Evolutionary conservation across 2,888 invertebrate species (phyloP).

Genomic region (Fabriciana adippe): DNA sequence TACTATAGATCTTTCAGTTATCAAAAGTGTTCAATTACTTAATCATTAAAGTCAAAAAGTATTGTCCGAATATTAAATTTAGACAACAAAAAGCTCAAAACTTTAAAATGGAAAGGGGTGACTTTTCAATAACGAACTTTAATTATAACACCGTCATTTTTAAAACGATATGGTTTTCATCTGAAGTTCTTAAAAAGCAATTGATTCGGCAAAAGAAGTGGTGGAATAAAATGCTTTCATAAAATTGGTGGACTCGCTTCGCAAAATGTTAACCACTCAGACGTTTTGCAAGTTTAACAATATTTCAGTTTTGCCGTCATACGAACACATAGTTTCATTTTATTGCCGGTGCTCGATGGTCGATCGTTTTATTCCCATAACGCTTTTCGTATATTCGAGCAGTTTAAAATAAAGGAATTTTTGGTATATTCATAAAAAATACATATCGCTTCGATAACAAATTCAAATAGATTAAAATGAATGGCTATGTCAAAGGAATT

Average conservation of each 20-base stretch:
- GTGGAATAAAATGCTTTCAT: constrained; percentile 43
- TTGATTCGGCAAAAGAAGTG: constrained; percentile 28
- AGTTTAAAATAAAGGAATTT: constrained; percentile 44
- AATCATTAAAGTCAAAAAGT: background rate
- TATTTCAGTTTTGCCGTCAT: constrained; percentile 65
- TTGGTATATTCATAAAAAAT: constrained; percentile 23
- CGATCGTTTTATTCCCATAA: constrained; percentile 62
- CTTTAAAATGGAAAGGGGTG: constrained; percentile 12
- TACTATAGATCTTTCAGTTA: too few species aligned
- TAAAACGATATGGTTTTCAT: constrained; percentile 13
- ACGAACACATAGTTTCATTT: constrained; percentile 60
- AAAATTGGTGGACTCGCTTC: constrained; percentile 48
- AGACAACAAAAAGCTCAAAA: background rate
- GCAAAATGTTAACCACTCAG: constrained; percentile 52
- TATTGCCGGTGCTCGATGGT: constrained; percentile 60
- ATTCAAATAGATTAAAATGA: constrained; percentile 26
- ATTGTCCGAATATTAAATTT: background rate
- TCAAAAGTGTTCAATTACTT: too few species aligned
- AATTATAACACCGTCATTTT: constrained; percentile 15
- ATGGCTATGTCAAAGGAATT: constrained; percentile 18
- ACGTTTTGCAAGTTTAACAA: constrained; percentile 75
- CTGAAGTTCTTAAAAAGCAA: constrained; percentile 24
- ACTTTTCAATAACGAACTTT: constrained; percentile 17
- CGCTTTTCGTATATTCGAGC: constrained; percentile 49
- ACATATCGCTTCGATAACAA: constrained; percentile 17